Base-by-base conservation (phyloP, 2,888 invertebrate genomes). In the Asteroscopus sphinx region DNA sequence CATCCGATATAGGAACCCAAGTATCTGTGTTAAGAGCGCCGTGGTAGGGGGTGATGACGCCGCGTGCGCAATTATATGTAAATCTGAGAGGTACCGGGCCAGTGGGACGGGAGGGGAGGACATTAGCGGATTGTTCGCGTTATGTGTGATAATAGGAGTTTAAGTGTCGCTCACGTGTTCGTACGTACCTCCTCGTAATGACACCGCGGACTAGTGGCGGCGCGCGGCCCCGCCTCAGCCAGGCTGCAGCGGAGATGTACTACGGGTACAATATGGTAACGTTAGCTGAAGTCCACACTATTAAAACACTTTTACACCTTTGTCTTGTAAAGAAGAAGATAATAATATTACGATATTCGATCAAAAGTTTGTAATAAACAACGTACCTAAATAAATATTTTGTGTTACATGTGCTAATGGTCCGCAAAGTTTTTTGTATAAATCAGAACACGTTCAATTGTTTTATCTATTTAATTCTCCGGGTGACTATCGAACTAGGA, bases 101-200 rank as follows among this genome's bases (percentile, higher is more conserved):
- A 3, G 6, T 33, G 46, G 26, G 39, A n/a, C 33, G 51, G 9
- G 26, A 9, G 44, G 63, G 36, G 42, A 26, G 63, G 59, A 77
- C 81, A 80, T 82, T 82, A 81, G 82, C 71, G 77, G 68, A 59
- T 75, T 73, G 69, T 54, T 58, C 60, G 49, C 62, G 79, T 76
- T 70, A 73, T 72, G 63, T 75, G 66, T 64, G 79, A 77, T 86
- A 85, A 86, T 83, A 82, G 72, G 82, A 82, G 81, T 86, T 85
- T 83, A 79, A 85, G 80, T 76, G 75, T 67, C 77, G 78, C 66
- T 68, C 62, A 65, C 71, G 72, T 69, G 66, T 63, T 42, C 33
- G 26, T n/a, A n/a, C 59, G 42, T 46, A 52, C 46, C 13, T 40
- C 17, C 26, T 21, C 59, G 51, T 74, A 69, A 77, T 59, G 72